phyloP scores from a whole-genome alignment of 2,888 invertebrate genomes.

The Acanthopleura granulata region DNA sequence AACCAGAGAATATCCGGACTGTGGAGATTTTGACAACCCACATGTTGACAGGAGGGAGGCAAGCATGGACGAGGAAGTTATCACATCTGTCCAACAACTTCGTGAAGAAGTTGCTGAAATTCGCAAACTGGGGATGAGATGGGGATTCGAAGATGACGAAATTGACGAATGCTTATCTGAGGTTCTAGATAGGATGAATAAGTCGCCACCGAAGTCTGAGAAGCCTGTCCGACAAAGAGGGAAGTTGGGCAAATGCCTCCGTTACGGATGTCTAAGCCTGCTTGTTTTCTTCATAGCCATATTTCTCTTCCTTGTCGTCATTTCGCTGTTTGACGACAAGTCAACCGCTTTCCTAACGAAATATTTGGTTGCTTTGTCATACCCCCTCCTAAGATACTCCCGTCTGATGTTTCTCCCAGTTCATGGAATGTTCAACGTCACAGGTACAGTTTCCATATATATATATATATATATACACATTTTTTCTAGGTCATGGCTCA shows the following conservation, averaged over 20 bases:
- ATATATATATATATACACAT: too few relatives aligned
- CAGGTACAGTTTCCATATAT: constrained; percentile 32
- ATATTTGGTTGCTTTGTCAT: constrained; percentile 35
- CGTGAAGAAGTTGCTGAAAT: constrained; percentile 40
- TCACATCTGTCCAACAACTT: constrained; percentile 9
- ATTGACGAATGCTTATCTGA: constrained; percentile 40
- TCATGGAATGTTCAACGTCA: constrained; percentile 37
- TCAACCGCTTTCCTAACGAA: constrained; percentile 29
- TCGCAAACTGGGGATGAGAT: constrained; percentile 38
- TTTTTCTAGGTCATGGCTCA: too few relatives aligned
- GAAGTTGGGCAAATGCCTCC: constrained; percentile 36
- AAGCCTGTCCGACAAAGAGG: constrained; percentile 30
- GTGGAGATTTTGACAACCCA: neutral
- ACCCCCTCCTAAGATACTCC: constrained; percentile 36
- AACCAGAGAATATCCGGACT: neutral
- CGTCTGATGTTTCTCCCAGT: constrained; percentile 39
- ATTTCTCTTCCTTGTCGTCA: constrained; percentile 16
- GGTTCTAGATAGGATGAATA: constrained; percentile 31
- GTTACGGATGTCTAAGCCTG: constrained; percentile 25
- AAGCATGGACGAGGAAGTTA: constrained; percentile 12
- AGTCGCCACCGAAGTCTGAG: constrained; percentile 9
- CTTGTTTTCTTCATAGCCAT: constrained; percentile 25
- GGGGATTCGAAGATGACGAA: constrained; percentile 44
- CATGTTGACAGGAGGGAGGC: neutral
- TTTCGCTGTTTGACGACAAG: constrained; percentile 29